A percentile compares a stretch with the other conserved stretches of the same genome.
Conservation (phyloP, 2,797 vertebrate genomes). For the Anolis apletophallus region DNA sequence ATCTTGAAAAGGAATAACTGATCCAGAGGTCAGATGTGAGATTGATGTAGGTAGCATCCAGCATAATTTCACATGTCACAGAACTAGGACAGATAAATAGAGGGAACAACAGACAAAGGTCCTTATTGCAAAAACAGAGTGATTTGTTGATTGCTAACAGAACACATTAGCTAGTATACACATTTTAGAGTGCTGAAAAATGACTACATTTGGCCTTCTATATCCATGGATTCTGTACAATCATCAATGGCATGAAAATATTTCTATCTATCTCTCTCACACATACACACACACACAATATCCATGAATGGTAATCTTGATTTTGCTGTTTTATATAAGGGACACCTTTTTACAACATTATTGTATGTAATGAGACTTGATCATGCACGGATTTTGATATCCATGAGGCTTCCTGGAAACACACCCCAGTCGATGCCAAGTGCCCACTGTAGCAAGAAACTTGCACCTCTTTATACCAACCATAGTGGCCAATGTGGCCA, state of each 20-base stretch:
- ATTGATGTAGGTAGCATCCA: not conserved
- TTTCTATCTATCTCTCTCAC: too few relatives aligned
- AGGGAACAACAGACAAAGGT: not conserved
- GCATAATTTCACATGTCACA: not conserved
- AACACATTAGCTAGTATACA: constrained; percentile 33
- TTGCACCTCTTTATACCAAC: constrained; percentile 44
- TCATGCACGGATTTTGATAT: too few relatives aligned
- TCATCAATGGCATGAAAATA: too few relatives aligned
- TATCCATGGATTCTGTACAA: too few relatives aligned
- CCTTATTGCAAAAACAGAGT: constrained; percentile 16
- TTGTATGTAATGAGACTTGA: too few relatives aligned
- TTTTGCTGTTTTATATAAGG: too few relatives aligned
- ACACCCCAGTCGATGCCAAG: too few relatives aligned
- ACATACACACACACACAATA: too few relatives aligned
- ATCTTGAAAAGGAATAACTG: not conserved
- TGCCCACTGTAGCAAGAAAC: constrained; percentile 7
- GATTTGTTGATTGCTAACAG: constrained; percentile 10
- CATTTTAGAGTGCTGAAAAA: constrained; percentile 10
- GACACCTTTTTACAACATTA: too few relatives aligned
- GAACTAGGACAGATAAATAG: not conserved
- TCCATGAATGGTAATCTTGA: too few relatives aligned
- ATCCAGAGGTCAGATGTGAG: not conserved
- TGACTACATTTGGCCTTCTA: too few relatives aligned
- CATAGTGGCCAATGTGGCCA: constrained; percentile 38
- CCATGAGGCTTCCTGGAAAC: too few relatives aligned